These are phyloP conservation scores for Noctilio leporinus DNA, from an alignment of 2,113 vertebrate genomes.

Conservation along the genomic window DNA sequence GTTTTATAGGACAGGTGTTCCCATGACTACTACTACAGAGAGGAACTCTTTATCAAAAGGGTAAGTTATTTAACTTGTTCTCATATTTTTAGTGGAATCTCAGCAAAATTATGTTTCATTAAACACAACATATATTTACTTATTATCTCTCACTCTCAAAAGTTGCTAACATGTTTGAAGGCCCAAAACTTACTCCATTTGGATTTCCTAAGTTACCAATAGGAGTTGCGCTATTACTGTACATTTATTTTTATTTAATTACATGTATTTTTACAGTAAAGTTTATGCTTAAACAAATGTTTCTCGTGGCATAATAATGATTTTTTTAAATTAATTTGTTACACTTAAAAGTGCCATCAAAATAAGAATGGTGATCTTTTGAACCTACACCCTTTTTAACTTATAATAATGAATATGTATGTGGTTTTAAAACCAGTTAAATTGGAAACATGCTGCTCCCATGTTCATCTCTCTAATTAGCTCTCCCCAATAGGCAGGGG, in stretches of 20 bases:
- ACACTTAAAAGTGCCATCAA: background rate
- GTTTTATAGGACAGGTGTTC: background rate
- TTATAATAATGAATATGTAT: background rate
- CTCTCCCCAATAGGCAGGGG: background rate
- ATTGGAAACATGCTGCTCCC: background rate
- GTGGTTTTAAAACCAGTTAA: background rate
- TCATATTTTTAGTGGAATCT: background rate
- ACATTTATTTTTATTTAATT: background rate
- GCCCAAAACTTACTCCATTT: background rate
- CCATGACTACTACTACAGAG: background rate
- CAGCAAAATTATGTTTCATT: background rate
- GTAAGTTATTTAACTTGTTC: background rate
- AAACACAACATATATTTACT: background rate
- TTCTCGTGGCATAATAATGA: background rate
- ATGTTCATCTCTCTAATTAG: background rate
- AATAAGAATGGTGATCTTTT: background rate
- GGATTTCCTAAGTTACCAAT: background rate
- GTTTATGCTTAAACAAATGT: background rate
- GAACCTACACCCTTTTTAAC: background rate
- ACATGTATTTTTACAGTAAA: background rate
- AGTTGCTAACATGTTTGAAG: background rate
- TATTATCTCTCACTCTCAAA: background rate
- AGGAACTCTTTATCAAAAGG: background rate
- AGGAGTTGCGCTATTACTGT: background rate
- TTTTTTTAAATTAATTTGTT: background rate